A percentile compares a stretch with the other conserved stretches of the same genome.
Evolutionary conservation across 2,888 invertebrate genomes (phyloP).

Genomic region (Leptarthrus brevirostris): DNA sequence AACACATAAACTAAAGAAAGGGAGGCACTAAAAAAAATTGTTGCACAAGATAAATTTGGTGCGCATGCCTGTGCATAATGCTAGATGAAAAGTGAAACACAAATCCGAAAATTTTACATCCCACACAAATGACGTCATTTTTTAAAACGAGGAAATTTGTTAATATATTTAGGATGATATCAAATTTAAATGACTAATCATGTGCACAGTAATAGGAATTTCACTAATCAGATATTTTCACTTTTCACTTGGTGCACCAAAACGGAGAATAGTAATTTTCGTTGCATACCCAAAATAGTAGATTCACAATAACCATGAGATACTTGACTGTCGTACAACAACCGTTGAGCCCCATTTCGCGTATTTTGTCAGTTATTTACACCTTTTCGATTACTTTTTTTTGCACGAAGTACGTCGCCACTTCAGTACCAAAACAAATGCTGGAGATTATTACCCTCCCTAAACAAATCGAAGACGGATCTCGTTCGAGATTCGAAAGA

Average conservation of each 20-base stretch:
- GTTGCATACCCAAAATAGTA: conserved; percentile 64
- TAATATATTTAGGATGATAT: background rate
- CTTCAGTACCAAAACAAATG: too few relatives aligned
- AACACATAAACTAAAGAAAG: background rate
- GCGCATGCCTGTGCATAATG: background rate
- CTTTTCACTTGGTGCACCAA: too few relatives aligned
- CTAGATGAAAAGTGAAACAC: background rate
- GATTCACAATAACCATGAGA: conserved; percentile 65
- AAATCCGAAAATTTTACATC: conserved; percentile 39
- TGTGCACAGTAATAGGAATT: too few relatives aligned
- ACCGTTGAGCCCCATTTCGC: conserved; percentile 65
- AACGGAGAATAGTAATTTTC: background rate
- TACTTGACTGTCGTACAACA: conserved; percentile 66
- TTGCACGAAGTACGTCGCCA: too few relatives aligned
- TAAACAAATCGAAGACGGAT: background rate
- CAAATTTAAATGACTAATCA: conserved; percentile 1
- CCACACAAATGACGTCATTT: conserved; percentile 54
- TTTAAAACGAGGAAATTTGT: conserved; percentile 30
- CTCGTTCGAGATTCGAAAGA: too few relatives aligned
- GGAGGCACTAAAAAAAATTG: conserved; percentile 3
- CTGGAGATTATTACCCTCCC: too few relatives aligned
- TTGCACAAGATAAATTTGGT: background rate
- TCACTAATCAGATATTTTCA: too few relatives aligned
- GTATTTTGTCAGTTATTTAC: background rate
- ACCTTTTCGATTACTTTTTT: too few relatives aligned